These are phyloP conservation scores for Eumeta japonica DNA, from an alignment of 1,140 invertebrate species.

Conservation along the genomic window DNA sequence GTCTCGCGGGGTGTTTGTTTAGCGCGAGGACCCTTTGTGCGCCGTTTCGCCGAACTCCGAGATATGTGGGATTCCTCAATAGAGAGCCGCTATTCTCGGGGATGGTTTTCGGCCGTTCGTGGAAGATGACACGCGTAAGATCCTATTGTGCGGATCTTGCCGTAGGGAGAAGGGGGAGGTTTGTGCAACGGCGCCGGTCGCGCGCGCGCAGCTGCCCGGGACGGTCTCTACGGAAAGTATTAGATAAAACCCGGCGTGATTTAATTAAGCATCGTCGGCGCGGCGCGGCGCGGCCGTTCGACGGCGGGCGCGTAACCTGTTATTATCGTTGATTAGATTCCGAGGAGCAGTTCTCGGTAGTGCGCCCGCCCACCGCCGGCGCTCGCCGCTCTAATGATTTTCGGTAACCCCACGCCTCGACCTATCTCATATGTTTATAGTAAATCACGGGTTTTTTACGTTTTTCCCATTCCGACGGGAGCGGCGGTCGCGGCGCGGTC, in stretches of 20 bases:
- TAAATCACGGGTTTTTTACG: slow-evolving; percentile 46
- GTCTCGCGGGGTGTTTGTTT: slow-evolving; percentile 34
- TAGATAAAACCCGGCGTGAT: slow-evolving; percentile 43
- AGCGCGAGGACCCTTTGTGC: slow-evolving; percentile 36
- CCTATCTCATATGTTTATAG: slow-evolving; percentile 43
- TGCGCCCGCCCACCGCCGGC: slow-evolving; percentile 27
- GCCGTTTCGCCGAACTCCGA: too few relatives aligned
- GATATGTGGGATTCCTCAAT: too few relatives aligned
- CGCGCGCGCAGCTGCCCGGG: slow-evolving; percentile 27
- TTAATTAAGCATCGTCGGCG: slow-evolving; percentile 54
- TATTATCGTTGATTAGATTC: slow-evolving; percentile 57
- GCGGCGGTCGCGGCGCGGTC: slow-evolving; percentile 54
- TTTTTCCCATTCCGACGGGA: slow-evolving; percentile 44
- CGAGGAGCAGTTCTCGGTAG: slow-evolving; percentile 56
- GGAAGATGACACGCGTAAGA: slow-evolving; percentile 15
- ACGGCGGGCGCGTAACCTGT: slow-evolving; percentile 49
- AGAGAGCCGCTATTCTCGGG: slow-evolving; percentile 24
- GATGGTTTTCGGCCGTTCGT: slow-evolving; percentile 2
- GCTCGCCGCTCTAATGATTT: slow-evolving; percentile 57
- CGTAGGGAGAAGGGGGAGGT: slow-evolving; percentile 12
- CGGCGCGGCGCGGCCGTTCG: slow-evolving; percentile 11
- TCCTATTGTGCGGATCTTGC: slow-evolving; percentile 11
- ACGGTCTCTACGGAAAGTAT: slow-evolving; percentile 12
- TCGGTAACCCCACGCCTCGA: slow-evolving; percentile 48
- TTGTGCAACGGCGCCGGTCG: slow-evolving; percentile 15